Conservation (phyloP, 2,888 invertebrate genomes). For the Laothoe populi region DNA sequence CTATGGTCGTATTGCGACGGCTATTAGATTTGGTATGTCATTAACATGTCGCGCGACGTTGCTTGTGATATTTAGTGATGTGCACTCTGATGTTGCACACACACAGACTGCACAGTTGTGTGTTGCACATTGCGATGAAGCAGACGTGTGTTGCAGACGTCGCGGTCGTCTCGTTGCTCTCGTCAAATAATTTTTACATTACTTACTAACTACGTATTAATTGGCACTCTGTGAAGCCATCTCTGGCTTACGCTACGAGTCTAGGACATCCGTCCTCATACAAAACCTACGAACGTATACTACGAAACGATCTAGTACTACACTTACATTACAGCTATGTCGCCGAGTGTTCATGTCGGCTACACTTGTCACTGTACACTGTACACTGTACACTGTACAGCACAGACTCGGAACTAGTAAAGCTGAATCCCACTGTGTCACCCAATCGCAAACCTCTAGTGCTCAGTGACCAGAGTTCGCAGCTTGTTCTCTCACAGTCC, state of each 20-base stretch:
- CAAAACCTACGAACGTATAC: slow-evolving; percentile 32
- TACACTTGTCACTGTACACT: neutral
- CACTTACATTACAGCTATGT: neutral
- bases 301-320: slow-evolving; percentile 22
- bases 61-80: no score
- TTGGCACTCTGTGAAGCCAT: slow-evolving; percentile 23
- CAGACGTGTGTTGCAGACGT: neutral
- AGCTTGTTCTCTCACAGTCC: no score
- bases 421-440: no score
- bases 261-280: slow-evolving; percentile 25
- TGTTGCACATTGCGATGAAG: no score
- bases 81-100: no score
- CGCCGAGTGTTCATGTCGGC: neutral
- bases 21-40: no score
- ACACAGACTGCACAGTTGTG: no score
- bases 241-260: slow-evolving; percentile 5
- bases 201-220: slow-evolving; percentile 12
- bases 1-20: no score
- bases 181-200: neutral
- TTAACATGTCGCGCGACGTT: no score
- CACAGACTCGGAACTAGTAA: neutral
- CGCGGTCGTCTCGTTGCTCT: neutral
- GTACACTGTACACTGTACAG: neutral
- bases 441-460: no score
- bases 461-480: no score